Evolutionary conservation across 2,888 invertebrate genomes (phyloP).

Genomic region (Scotopteryx bipunctaria): DNA sequence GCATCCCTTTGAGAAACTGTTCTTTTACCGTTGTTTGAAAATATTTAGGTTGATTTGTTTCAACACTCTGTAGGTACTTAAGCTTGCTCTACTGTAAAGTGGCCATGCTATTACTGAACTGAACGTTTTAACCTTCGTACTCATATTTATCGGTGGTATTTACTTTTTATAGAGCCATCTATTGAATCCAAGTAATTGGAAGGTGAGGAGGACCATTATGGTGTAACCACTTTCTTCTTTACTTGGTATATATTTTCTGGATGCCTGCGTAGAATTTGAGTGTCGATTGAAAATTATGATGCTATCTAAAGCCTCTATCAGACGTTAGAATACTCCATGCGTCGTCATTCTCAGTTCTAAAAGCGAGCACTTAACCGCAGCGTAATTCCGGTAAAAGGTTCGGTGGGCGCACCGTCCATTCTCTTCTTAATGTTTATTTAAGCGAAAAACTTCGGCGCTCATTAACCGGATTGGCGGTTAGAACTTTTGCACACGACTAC

Average conservation of each 20-base stretch:
- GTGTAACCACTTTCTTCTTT: neutral
- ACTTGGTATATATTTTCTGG: neutral
- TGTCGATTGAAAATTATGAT: slow-evolving; percentile 6
- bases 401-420: slow-evolving; percentile 61
- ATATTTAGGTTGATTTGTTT: slow-evolving; percentile 29
- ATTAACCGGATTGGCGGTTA: slow-evolving; percentile 72
- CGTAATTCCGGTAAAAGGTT: slow-evolving; percentile 78
- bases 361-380: slow-evolving; percentile 69
- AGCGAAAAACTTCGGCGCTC: slow-evolving; percentile 75
- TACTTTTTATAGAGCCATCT: neutral
- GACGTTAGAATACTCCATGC: slow-evolving; percentile 42
- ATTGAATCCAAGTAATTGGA: neutral
- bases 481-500: slow-evolving; percentile 14
- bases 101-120: neutral
- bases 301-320: slow-evolving; percentile 19
- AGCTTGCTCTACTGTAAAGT: slow-evolving; percentile 12
- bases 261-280: neutral
- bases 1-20: slow-evolving; percentile 37
- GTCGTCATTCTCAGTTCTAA: slow-evolving; percentile 54
- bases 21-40: slow-evolving; percentile 38
- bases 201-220: neutral
- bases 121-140: neutral
- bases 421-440: slow-evolving; percentile 77
- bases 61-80: slow-evolving; percentile 12
- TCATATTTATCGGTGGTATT: neutral